Evolutionary conservation across 2,888 invertebrate species (phyloP).

Genomic region (Sarcophaga variegata): DNA sequence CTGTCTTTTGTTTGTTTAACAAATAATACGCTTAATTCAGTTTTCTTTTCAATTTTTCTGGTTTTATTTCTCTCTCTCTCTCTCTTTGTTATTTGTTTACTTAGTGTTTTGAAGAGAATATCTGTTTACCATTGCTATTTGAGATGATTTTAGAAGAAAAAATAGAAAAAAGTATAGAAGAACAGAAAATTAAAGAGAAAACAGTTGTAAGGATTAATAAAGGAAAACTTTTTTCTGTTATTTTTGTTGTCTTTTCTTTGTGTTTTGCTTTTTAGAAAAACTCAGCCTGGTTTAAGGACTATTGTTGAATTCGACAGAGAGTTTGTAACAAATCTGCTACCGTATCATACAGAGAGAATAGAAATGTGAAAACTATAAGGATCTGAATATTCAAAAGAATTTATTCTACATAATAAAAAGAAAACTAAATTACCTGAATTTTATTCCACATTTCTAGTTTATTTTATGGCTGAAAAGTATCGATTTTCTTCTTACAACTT

Average conservation of each 20-base stretch:
- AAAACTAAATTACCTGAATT: too few relatives aligned
- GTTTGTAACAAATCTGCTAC: too few relatives aligned
- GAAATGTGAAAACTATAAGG: too few relatives aligned
- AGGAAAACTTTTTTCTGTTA: background rate
- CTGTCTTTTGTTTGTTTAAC: slow-evolving; percentile 21
- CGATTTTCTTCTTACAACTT: too few relatives aligned
- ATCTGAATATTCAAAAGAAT: too few relatives aligned
- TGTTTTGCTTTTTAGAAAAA: background rate
- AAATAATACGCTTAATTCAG: slow-evolving; percentile 56
- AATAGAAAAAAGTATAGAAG: background rate
- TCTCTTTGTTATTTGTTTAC: background rate
- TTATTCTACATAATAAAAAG: too few relatives aligned
- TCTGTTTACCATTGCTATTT: slow-evolving; percentile 8
- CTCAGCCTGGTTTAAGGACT: background rate
- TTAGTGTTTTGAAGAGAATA: slow-evolving; percentile 1
- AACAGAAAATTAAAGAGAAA: background rate
- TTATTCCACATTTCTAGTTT: too few relatives aligned
- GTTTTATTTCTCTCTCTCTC: background rate
- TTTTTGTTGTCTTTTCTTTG: background rate
- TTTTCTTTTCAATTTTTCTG: slow-evolving; percentile 35
- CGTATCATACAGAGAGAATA: too few relatives aligned
- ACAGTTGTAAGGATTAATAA: background rate
- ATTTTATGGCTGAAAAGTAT: too few relatives aligned
- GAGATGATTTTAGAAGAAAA: background rate
- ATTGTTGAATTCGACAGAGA: background rate